phyloP scores from a whole-genome alignment of 2,797 vertebrate genomes.

The Leptoclinus maculatus region DNA sequence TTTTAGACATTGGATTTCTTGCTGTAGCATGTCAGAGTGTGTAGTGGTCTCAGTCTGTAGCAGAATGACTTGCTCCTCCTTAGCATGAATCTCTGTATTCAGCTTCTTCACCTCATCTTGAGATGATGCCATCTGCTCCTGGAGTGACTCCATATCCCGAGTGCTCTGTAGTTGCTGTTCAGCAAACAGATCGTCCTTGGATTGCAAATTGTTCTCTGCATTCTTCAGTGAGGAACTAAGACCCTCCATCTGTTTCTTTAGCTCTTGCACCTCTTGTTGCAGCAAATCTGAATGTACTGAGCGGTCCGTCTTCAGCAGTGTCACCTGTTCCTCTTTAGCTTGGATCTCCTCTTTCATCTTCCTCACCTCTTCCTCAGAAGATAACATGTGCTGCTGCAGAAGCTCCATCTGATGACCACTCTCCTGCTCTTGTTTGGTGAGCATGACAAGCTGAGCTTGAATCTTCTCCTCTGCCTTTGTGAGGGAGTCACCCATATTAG shows the following conservation, averaged over 20 bases:
- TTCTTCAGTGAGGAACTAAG: conserved; percentile 47
- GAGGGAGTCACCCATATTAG: conserved; percentile 1
- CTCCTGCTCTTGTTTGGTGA: conserved; percentile 54
- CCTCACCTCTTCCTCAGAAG: conserved; percentile 31
- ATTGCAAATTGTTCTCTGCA: conserved; percentile 50
- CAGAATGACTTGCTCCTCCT: conserved; percentile 42
- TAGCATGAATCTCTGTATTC: conserved; percentile 20
- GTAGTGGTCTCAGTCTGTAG: conserved; percentile 11
- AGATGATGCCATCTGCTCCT: conserved; percentile 18
- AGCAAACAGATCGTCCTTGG: conserved; percentile 54
- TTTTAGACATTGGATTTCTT: conserved; percentile 53
- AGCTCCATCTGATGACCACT: conserved; percentile 39
- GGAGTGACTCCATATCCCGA: conserved; percentile 23
- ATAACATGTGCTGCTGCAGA: conserved; percentile 42
- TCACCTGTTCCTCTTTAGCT: conserved; percentile 59
- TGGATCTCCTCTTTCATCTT: conserved; percentile 52
- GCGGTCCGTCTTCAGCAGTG: conserved; percentile 37
- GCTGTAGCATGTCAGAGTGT: conserved; percentile 41
- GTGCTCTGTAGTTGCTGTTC: conserved; percentile 36
- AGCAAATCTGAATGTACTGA: conserved; percentile 18
- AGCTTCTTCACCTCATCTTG: conserved; percentile 38
- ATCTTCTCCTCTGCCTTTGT: no score
- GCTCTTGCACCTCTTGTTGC: conserved; percentile 77
- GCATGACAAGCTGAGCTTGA: no score
- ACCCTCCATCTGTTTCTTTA: conserved; percentile 51